Evolutionary conservation across 2,113 vertebrate genomes (phyloP).

Genomic region (Corydoras maculifer): DNA sequence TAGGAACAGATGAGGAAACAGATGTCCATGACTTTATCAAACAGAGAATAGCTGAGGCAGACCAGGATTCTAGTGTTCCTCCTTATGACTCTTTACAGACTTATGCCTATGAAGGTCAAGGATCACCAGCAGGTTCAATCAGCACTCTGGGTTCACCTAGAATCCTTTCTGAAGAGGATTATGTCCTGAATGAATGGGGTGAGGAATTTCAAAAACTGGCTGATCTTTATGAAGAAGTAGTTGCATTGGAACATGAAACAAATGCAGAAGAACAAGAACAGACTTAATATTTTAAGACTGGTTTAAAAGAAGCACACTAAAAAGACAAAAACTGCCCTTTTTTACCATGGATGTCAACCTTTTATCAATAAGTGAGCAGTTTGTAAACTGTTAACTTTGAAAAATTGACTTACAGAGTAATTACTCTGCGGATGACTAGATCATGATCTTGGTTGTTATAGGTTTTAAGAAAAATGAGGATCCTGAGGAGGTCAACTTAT

Average conservation of each 20-base stretch:
- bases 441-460: constrained; percentile 55
- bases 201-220: constrained; percentile 91
- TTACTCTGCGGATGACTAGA: constrained; percentile 54
- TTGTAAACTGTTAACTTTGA: constrained; percentile 66
- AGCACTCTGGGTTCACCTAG: constrained; percentile 77
- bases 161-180: constrained; percentile 77
- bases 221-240: constrained; percentile 83
- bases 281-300: constrained; percentile 45
- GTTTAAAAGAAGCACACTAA: constrained; percentile 20
- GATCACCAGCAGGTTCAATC: constrained; percentile 76
- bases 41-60: constrained; percentile 75
- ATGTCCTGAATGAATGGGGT: constrained; percentile 80
- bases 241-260: constrained; percentile 69
- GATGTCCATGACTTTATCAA: constrained; percentile 83
- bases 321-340: constrained; percentile 36
- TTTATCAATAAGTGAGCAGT: constrained; percentile 60
- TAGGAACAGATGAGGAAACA: constrained; percentile 69
- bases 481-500: constrained; percentile 59
- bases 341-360: constrained; percentile 42
- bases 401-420: constrained; percentile 60
- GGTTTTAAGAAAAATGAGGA: constrained; percentile 67
- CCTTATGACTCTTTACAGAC: constrained; percentile 85
- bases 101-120: constrained; percentile 79
- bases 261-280: constrained; percentile 42
- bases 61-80: constrained; percentile 73